Evolutionary conservation across 2,888 invertebrate species (phyloP).

Genomic region (Dynastes maya): DNA sequence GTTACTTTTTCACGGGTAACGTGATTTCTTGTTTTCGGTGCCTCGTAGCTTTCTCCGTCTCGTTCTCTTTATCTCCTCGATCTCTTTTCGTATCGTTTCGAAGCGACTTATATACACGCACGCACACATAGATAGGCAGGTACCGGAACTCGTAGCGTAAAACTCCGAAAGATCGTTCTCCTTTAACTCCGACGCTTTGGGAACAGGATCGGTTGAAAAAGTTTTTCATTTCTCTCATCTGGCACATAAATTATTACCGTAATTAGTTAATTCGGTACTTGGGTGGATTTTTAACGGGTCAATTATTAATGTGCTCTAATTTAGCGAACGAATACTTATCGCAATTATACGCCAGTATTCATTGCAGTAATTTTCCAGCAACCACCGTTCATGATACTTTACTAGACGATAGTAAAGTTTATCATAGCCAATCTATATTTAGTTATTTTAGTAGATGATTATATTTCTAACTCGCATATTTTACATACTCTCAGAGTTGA

Average conservation of each 20-base stretch:
- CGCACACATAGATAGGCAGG: constrained; percentile 11
- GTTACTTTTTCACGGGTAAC: constrained; percentile 52
- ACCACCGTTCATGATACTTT: too few species aligned
- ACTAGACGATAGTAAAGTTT: too few species aligned
- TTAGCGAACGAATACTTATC: constrained; percentile 15
- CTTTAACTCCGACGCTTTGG: constrained; percentile 34
- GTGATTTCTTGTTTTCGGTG: constrained; percentile 52
- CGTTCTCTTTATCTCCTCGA: constrained; percentile 33
- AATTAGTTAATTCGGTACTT: constrained; percentile 46
- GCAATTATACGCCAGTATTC: constrained; percentile 20
- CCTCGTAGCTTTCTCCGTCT: constrained; percentile 41
- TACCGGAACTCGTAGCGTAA: constrained; percentile 15
- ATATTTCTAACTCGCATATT: too few species aligned
- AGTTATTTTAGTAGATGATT: too few species aligned
- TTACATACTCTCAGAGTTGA: background rate
- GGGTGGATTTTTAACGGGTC: constrained; percentile 41
- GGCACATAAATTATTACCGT: constrained; percentile 40
- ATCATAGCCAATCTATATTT: too few species aligned
- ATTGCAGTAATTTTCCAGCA: background rate
- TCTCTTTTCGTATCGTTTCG: constrained; percentile 26
- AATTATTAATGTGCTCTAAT: constrained; percentile 44
- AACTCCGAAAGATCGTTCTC: constrained; percentile 38
- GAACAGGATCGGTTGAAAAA: constrained; percentile 25
- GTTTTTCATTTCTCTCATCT: constrained; percentile 47
- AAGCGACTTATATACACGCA: background rate